A percentile compares a stretch with the other conserved stretches of the same genome.
phyloP scores from a whole-genome alignment of 2,113 vertebrate species.

The Dermatemys mawii region DNA sequence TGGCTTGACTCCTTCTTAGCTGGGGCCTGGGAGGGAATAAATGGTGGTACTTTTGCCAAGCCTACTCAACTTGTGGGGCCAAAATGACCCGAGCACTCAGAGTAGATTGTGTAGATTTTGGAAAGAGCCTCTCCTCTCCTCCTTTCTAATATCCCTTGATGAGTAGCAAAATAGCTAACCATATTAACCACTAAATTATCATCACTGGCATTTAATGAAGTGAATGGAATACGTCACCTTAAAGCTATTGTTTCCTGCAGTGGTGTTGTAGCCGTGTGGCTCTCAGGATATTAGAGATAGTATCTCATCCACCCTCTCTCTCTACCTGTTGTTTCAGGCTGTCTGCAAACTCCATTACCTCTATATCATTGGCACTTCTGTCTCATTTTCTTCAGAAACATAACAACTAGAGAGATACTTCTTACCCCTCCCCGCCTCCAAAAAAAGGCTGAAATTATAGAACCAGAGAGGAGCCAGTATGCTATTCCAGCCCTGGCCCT shows the following conservation, averaged over 20 bases:
- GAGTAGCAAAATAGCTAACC: not conserved
- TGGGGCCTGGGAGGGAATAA: not conserved
- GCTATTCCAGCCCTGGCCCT: not conserved
- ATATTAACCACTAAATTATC: not conserved
- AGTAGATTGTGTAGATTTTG: not conserved
- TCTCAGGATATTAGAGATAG: not conserved
- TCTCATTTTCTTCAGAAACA: not conserved
- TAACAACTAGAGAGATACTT: not conserved
- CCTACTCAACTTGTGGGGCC: not conserved
- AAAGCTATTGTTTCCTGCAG: not conserved
- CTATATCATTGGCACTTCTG: no score
- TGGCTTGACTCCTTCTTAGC: not conserved
- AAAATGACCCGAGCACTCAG: not conserved
- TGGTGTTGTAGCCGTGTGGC: not conserved
- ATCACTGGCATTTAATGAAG: not conserved
- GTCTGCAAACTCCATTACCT: not conserved
- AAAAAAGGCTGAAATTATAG: not conserved
- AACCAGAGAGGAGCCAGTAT: not conserved
- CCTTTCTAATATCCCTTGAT: not conserved
- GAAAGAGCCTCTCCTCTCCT: not conserved
- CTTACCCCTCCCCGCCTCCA: no score
- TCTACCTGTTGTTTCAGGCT: not conserved
- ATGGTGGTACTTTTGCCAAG: not conserved
- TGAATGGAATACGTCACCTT: not conserved
- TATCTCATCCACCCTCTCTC: not conserved